Base-by-base conservation (phyloP, 2,888 invertebrate species). In the Junonia oenone region DNA sequence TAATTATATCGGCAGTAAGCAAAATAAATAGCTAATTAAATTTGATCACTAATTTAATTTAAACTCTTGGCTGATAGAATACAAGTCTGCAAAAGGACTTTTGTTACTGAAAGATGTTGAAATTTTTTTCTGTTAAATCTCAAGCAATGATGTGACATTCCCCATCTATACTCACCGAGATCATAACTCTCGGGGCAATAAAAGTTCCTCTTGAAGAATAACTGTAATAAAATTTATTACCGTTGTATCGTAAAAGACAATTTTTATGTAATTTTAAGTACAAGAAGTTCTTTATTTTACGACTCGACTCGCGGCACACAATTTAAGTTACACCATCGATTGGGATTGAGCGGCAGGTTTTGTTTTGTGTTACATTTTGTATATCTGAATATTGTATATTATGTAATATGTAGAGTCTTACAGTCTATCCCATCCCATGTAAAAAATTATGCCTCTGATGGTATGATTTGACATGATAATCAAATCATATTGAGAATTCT, bases 231-330 rank as follows among this genome's bases (percentile, higher is more conserved):
- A 72, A 68, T 70, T 71, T 73, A 73, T 72, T 68, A 66, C 68
- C 65, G 60, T 69, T 71, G 70, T 69, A 71, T 72, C 75, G 69
- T 76, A 76, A 76, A 75, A 70, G 65, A 67, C 65, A 65, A 71
- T 71, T 77, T 78, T 76, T 75, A 78, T 75, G 73, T 73, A 72
- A 75, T 73, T 76, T 73, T 71, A 72, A 75, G 72, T 63, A 71
- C 67, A 66, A 55, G 63, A 65, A 68, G 55, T 71, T 70, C 63
- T 70, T 69, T 69, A 69, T 56, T 68, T 69, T 69, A 68, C 59
- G 67, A 67, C 62, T 63, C 43, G 55, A 59, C 56, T 68, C 62
- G 62, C 53, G 61, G 59, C 56, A 51, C 48, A 61, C 64, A 62
- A 63, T 68, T 67, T 66, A 63, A 63, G 51, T 68, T 63, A 46